Evolutionary conservation across 2,888 invertebrate genomes (phyloP), one percentile per base, ranked within the genome.

Genomic region (Abrostola tripartita): DNA sequence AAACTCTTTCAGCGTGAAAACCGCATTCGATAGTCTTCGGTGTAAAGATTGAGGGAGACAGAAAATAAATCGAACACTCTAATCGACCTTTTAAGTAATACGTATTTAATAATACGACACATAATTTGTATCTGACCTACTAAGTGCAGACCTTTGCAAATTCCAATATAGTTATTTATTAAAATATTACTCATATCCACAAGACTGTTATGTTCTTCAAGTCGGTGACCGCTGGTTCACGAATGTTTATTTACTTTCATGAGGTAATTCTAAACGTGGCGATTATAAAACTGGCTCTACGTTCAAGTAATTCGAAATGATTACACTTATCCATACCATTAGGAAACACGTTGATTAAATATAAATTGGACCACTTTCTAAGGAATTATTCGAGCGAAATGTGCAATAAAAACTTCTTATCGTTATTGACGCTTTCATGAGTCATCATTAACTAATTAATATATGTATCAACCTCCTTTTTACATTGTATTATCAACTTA

Each of bases 91-190:
- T 79, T 77, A 54, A 55, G 56, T 14, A 57, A 51, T 55, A 69
- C 61, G 42, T 60, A 71, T 52, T 61, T 59, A 53, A 67, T 66
- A 56, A 47, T 71, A 62, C 56, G 70, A 65, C 64, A 63, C 61
- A 61, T 61, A 65, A 61, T 74, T 68, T 72, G 37, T 41, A 59
- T 59, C 64, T 81, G 86, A 81, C 86, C 85, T 79, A 86, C 81
- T 85, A 67, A 73, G 42, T 65, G 71, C 84, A 83, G 81, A 84
- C 80, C 71, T 76, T 81, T 64, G 82, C 79, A 72, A 85, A 88
- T 88, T 85, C 85, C 84, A 78, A 79, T 83, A 79, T 75, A 82
- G 80, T 83, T 84, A 80, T 69, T 61, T 73, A 69, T 77, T 61
- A 62, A 61, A 73, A 71, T 76, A 81, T 84, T 85, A 84, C 72